Evolutionary conservation across 2,888 invertebrate species (phyloP).

Genomic region (Spatulosminthurus flaviceps): DNA sequence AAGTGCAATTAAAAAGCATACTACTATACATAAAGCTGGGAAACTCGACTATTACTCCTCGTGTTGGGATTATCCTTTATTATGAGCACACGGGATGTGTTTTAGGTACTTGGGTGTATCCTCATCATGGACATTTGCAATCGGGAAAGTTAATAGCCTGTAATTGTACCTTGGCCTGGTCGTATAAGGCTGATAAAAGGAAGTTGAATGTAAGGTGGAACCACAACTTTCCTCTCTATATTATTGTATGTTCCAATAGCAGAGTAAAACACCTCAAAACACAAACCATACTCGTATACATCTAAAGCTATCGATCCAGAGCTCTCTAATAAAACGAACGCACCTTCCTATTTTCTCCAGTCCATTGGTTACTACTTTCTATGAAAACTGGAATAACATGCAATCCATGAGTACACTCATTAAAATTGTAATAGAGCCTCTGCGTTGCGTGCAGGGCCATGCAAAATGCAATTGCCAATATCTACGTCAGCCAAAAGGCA

Average conservation of each 20-base stretch:
- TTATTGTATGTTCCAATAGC: no score
- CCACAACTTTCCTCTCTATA: background rate
- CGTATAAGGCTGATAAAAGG: background rate
- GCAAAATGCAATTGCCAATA: background rate
- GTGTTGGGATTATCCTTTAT: no score
- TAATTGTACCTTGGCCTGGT: background rate
- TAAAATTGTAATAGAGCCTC: background rate
- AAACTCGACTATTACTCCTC: no score
- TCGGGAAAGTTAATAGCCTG: background rate
- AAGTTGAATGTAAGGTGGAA: background rate
- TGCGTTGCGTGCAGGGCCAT: background rate
- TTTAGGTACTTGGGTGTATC: slow-evolving; percentile 9
- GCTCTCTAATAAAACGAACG: background rate
- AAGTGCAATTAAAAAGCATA: slow-evolving; percentile 11
- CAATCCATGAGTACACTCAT: background rate
- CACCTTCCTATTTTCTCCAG: background rate
- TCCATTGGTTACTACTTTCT: background rate
- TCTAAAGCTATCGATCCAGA: background rate
- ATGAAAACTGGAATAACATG: background rate
- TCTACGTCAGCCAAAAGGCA: background rate
- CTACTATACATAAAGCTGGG: no score
- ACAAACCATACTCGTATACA: no score
- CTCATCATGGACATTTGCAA: background rate
- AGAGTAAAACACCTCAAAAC: no score
- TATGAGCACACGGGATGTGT: background rate